Base-by-base conservation (phyloP, 35 echinoderm and acorn worm genomes). In the Strongylocentrotus purpuratus region DNA sequence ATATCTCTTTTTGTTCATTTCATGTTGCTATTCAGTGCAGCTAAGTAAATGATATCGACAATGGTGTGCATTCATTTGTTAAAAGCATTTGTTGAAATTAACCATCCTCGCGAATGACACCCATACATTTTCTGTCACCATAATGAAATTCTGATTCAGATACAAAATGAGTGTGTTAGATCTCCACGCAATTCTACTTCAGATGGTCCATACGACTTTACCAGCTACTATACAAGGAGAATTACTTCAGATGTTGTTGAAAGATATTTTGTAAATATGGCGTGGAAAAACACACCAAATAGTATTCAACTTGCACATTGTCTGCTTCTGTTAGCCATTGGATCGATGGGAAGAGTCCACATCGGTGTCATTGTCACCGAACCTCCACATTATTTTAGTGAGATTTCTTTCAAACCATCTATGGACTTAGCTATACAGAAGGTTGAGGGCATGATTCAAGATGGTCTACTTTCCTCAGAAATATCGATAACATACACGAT, bases 281-380 rank as follows among this genome's bases (percentile, higher is more conserved):
- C 65, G 7, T 15, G 20, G 20, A 78, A 28, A 7, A 28, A n/a
- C 7, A 78, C 20, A 4, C 7, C 65, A 78, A 78, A 78, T n/a
- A 78, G n/a, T 28, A 25, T 70, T 7, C 17, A 17, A 7, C 20
- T 78, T 78, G 65, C 65, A 78, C 25, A 78, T 28, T 78, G 65
- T n/a, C 65, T 78, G 7, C 65, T 78, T 28, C 22, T 28, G 22
- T 78, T 28, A 22, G 22, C 65, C 7, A 28, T 8, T n/a, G 28
- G 28, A 78, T 78, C 65, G 25, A 78, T 78, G 65, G 20, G 4
- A n/a, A 22, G 20, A 28, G 65, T 78, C 65, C 65, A 78, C 31
- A 33, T 89, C 87, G 87, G 87, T 89, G 45, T 89, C 87, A 89
- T 89, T 46, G 33, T 89, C 20, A 89, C 87, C 87, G 9, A 41